Conservation (phyloP, 2,797 vertebrate genomes). For the Botia almorhae region DNA sequence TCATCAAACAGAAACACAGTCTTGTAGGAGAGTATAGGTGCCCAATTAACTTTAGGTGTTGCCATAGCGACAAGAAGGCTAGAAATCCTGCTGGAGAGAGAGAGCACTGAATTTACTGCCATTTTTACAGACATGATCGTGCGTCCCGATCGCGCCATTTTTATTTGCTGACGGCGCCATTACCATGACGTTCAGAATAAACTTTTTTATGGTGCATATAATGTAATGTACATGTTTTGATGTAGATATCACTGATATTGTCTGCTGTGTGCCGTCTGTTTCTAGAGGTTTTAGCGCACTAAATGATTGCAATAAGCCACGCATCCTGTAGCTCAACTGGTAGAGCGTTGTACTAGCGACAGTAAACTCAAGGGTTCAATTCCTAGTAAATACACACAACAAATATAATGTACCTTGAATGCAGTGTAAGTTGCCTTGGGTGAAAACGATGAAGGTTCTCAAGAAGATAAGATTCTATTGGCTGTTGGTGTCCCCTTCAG, state of each 20-base stretch:
- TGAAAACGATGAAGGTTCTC: too few species aligned
- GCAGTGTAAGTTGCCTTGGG: neutral
- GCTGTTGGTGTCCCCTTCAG: too few species aligned
- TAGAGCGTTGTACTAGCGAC: neutral
- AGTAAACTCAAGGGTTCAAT: neutral
- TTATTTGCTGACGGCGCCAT: constrained; percentile 28
- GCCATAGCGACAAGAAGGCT: constrained; percentile 51
- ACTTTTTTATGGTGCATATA: neutral
- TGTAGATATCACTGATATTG: neutral
- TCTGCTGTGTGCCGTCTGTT: neutral
- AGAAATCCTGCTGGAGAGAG: constrained; percentile 27
- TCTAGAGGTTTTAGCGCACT: neutral
- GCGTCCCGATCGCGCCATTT: constrained; percentile 40
- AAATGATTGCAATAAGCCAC: neutral
- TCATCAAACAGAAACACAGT: constrained; percentile 38
- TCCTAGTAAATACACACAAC: too few species aligned
- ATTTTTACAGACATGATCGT: constrained; percentile 42
- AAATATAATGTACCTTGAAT: too few species aligned
- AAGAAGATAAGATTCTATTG: neutral
- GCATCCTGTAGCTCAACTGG: neutral
- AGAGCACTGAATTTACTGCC: constrained; percentile 33
- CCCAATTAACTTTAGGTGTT: constrained; percentile 51
- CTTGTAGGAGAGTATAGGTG: constrained; percentile 41
- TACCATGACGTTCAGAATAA: constrained; percentile 5
- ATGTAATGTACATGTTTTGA: neutral